Percentiles rank a stretch among this genome's conserved stretches.
These are phyloP conservation scores for Erebia ligea DNA, from an alignment of 2,888 invertebrate genomes.

Conservation along the genomic window DNA sequence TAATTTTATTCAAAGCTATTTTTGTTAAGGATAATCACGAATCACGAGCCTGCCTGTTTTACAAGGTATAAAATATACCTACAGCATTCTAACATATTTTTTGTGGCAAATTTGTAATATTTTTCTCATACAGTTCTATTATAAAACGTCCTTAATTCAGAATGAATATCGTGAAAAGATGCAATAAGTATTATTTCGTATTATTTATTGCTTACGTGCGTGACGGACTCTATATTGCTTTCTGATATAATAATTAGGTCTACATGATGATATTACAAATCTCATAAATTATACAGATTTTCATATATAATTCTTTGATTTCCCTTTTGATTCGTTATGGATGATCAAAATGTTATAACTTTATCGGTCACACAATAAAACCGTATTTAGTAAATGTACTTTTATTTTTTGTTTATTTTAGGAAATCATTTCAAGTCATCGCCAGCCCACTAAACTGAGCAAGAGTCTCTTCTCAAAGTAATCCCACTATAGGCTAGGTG, in stretches of 20 bases:
- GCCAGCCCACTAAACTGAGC: no score
- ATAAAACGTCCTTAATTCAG: neutral
- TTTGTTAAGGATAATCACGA: no score
- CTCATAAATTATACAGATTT: conserved; percentile 10
- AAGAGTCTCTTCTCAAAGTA: no score
- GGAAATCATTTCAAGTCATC: no score
- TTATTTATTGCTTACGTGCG: conserved; percentile 23
- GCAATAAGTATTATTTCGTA: conserved; percentile 12
- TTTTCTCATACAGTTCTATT: neutral
- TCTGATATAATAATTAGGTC: conserved; percentile 8
- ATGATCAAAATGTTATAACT: neutral
- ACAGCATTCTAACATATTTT: no score
- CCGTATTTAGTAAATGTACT: no score
- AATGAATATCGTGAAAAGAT: conserved; percentile 18
- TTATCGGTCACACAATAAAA: no score
- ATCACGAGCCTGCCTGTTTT: no score
- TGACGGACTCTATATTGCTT: conserved; percentile 10
- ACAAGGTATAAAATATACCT: no score
- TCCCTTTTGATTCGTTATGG: neutral
- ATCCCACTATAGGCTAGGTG: no score
- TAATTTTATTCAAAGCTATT: neutral
- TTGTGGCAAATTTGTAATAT: neutral
- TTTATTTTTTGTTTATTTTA: no score
- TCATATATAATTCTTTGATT: neutral
- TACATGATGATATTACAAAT: neutral